Evolutionary conservation across 2,888 invertebrate species (phyloP), one percentile per base, ranked within the genome.

Genomic region (Eupithecia subfuscata): DNA sequence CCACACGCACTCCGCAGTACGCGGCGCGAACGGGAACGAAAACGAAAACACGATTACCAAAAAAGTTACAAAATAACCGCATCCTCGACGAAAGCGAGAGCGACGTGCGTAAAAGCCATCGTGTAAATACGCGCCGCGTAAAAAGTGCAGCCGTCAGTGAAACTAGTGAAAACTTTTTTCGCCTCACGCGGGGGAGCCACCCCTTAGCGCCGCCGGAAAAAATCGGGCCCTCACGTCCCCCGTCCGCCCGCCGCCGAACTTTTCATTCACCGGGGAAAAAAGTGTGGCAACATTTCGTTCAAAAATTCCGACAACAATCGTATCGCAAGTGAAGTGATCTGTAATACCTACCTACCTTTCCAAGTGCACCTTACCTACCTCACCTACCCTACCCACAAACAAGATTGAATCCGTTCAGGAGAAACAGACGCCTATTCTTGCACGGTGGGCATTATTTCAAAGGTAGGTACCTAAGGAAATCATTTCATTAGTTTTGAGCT

Each of bases 211-310:
- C 89, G 90, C 89, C 90, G 90, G 91, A 93, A 94, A 95, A 95
- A 95, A 94, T 91, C 91, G 83, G 89, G 89, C 91, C 93, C 93
- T 91, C 92, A 89, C 92, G 88, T 89, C 92, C 91, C 92, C 88
- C 92, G 87, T 90, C 90, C 93, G 88, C 91, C 93, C 93, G 94
- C 91, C 93, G 92, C 94, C 93, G 91, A 95, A 96, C 95, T 95
- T 96, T 95, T 95, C 96, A 96, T 96, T 96, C 96, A 95, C 93
- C 87, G 91, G 91, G 92, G 91, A 95, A 95, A 95, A 95, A 95
- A 95, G 95, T 95, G 95, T 95, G 95, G 95, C 95, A 95, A 95
- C n/a, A n/a, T n/a, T n/a, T n/a, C n/a, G n/a, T n/a, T n/a, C n/a
- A n/a, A n/a, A n/a, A n/a, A n/a, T n/a, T n/a, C n/a, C n/a, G n/a